Percentiles rank a stretch among this genome's conserved stretches.
Conservation (phyloP, 2,888 invertebrate genomes). For the Thereva nobilitata region DNA sequence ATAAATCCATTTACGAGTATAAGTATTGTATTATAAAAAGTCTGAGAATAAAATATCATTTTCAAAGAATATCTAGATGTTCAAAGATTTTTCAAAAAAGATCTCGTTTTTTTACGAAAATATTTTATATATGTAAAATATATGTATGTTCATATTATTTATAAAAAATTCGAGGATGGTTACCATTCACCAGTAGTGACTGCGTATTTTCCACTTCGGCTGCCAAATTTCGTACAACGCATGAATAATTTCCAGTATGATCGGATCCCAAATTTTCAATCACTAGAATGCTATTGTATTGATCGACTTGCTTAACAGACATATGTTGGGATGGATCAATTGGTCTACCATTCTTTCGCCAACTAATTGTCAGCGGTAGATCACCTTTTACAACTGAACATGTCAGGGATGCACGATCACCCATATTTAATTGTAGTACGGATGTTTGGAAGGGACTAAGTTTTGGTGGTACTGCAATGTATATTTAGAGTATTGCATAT, state of each 20-base stretch:
- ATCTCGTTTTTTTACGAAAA: too few species aligned
- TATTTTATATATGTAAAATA: constrained; percentile 7
- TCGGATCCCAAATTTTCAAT: constrained; percentile 75
- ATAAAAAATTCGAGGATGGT: constrained; percentile 52
- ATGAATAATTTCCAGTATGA: constrained; percentile 78
- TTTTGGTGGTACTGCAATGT: constrained; percentile 70
- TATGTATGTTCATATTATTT: constrained; percentile 12
- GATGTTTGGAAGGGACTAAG: constrained; percentile 73
- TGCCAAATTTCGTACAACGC: constrained; percentile 72
- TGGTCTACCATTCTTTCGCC: constrained; percentile 74
- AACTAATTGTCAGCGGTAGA: constrained; percentile 72
- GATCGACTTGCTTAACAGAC: constrained; percentile 73
- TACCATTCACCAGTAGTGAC: constrained; percentile 78
- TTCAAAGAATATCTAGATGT: constrained; percentile 28
- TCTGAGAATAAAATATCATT: constrained; percentile 19
- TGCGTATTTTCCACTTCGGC: constrained; percentile 75
- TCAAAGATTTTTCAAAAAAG: constrained; percentile 5
- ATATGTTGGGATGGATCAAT: constrained; percentile 67
- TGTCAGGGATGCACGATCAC: constrained; percentile 73
- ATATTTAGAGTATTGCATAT: constrained; percentile 33
- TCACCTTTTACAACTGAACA: constrained; percentile 78
- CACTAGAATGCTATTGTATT: constrained; percentile 76
- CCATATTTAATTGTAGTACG: constrained; percentile 71
- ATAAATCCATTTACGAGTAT: constrained; percentile 25
- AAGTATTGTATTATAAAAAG: constrained; percentile 5